A percentile compares a stretch with the other conserved stretches of the same genome.
phyloP scores from a whole-genome alignment of 1,140 invertebrate genomes.

The Theocolax elegans region DNA sequence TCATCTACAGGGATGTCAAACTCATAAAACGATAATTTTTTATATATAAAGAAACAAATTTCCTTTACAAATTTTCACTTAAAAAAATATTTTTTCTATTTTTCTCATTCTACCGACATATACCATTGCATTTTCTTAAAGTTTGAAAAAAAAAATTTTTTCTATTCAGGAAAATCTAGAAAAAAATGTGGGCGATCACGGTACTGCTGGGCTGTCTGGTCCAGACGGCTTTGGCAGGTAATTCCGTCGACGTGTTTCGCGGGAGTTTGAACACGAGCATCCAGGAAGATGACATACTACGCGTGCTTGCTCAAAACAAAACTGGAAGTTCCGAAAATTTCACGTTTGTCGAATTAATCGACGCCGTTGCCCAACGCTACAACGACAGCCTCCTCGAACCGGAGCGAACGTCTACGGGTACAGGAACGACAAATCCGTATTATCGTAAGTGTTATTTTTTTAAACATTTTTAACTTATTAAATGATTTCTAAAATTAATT shows the following conservation, averaged over 20 bases:
- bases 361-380: slow-evolving; percentile 22
- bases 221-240: slow-evolving; percentile 21
- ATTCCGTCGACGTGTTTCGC: slow-evolving; percentile 41
- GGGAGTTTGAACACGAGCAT: slow-evolving; percentile 24
- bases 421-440: slow-evolving; percentile 44
- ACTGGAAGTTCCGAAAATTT: slow-evolving; percentile 47
- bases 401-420: slow-evolving; percentile 15
- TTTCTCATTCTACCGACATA: no score
- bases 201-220: slow-evolving; percentile 8
- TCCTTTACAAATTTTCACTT: no score
- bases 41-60: no score
- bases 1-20: no score
- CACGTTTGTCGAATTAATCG: slow-evolving; percentile 50
- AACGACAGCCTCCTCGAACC: slow-evolving; percentile 19
- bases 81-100: no score
- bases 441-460: slow-evolving; percentile 45
- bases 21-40: no score
- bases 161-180: no score
- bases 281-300: slow-evolving; percentile 53
- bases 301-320: slow-evolving; percentile 49
- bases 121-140: no score
- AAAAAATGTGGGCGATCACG: not conserved
- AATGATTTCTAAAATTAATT: no score
- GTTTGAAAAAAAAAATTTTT: no score
- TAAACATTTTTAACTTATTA: no score